Base-by-base conservation (phyloP, 2,797 vertebrate genomes). In the Chelmon rostratus region DNA sequence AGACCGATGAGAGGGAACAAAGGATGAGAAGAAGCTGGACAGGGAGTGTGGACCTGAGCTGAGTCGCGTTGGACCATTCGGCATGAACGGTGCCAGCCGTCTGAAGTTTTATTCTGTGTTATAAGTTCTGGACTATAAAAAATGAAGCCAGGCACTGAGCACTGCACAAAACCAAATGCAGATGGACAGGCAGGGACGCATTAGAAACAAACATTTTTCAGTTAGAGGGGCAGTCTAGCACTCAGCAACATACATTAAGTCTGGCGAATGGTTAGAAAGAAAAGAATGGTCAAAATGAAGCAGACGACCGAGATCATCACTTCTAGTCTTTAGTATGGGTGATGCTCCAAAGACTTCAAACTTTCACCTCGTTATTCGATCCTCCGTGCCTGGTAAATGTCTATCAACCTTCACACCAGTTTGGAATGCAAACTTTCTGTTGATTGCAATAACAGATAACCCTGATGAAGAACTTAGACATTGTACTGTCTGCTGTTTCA, bases 61-160 rank as follows among this genome's bases (percentile, higher is more conserved):
- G 11, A 59, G 59, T 52, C 6, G 0, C 38, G 42, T 68, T 76
- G 68, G 59, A 73, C 63, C 31, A 31, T 49, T 56, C 62, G 49
- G 72, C 56, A 38, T 9, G 0, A 64, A 23, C 28, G 33, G 64
- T 77, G 81, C 84, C 70, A 85, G 62, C 31, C 21, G 23, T 61
- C 37, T 68, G 76, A 69, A 74, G 76, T 88, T 83, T 81, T 33
- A 76, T 78, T 85, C 23, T 70, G 28, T 67, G 53, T 54, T 80
- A 42, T 79, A 78, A 66, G 38, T 66, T 56, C 66, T 69, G n/a
- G 58, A 31, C 74, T 62, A 57, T 75, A 70, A 83, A 80, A 81
- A 62, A 33, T 4, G 47, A 25, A 47, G 46, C 37, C 44, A 76
- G 57, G 28, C 35, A 35, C 18, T 46, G 62, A 76, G 67, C 15